Conservation (phyloP, 1,140 invertebrate genomes). For the Lithobius niger region DNA sequence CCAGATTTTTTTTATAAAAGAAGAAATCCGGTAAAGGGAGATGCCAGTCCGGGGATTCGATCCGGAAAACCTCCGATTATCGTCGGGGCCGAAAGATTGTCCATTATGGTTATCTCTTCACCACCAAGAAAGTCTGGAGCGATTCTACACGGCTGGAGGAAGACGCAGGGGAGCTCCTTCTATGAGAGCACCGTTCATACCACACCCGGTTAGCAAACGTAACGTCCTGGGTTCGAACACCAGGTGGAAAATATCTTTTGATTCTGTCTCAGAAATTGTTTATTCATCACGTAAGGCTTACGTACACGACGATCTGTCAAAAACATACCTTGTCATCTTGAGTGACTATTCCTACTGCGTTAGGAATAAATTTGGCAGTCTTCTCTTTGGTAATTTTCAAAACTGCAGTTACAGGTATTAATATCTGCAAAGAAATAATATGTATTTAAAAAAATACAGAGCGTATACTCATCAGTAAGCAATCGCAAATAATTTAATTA, state of each 20-base stretch:
- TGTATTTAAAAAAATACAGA: too few species aligned
- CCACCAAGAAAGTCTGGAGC: too few species aligned
- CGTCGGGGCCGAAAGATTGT: too few species aligned
- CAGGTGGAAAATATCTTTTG: neutral
- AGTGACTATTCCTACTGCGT: slow-evolving; percentile 77
- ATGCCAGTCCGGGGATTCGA: too few species aligned
- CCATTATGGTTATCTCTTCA: too few species aligned
- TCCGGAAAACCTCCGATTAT: too few species aligned
- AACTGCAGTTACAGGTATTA: slow-evolving; percentile 67
- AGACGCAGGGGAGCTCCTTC: neutral
- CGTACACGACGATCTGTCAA: neutral
- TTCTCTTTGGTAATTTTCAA: slow-evolving; percentile 77
- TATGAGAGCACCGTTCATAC: neutral
- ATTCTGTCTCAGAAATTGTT: neutral
- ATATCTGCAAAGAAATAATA: slow-evolving; percentile 40
- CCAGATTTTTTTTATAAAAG: too few species aligned
- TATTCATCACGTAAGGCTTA: neutral
- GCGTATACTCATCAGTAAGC: neutral
- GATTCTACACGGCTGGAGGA: neutral
- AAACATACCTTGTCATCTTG: slow-evolving; percentile 48
- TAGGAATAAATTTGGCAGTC: slow-evolving; percentile 72
- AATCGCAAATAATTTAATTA: too few species aligned
- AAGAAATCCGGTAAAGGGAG: too few species aligned
- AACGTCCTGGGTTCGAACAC: neutral
- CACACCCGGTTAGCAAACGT: neutral